Percentiles rank a stretch among this genome's conserved stretches.
These are phyloP conservation scores for Aurelia aurita DNA, from an alignment of 30 jellyfish, hydroid and myxozoan genomes.

Conservation along the genomic window DNA sequence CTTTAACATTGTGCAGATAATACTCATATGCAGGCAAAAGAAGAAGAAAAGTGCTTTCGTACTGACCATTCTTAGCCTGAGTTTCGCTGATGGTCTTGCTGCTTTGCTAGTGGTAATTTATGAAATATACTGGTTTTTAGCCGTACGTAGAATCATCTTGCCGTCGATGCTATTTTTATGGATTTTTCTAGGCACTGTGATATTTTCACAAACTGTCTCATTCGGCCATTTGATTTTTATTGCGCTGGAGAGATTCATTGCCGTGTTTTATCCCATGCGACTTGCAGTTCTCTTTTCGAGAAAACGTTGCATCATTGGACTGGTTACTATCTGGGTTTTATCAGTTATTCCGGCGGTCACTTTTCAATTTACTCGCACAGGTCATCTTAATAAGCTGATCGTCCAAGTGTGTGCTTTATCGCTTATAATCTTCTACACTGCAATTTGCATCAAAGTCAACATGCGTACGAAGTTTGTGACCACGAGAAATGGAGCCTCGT, in stretches of 20 bases:
- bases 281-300: slow-evolving; percentile 16
- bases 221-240: slow-evolving; percentile 18
- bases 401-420: neutral
- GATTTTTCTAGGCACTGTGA: neutral
- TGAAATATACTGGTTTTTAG: slow-evolving; percentile 4
- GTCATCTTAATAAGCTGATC: neutral
- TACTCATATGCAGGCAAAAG: slow-evolving; percentile 9
- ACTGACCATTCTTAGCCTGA: slow-evolving; percentile 25
- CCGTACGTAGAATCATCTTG: neutral
- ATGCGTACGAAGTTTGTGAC: neutral
- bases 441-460: slow-evolving; percentile 20
- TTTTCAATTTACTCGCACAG: neutral
- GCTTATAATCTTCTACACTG: neutral
- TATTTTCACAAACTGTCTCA: slow-evolving; percentile 13
- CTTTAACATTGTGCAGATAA: slow-evolving; percentile 1
- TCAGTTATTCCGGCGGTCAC: neutral
- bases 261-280: slow-evolving; percentile 30
- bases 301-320: neutral
- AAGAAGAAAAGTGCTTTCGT: slow-evolving; percentile 4
- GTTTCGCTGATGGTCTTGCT: slow-evolving; percentile 19
- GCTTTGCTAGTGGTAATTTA: neutral
- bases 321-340: slow-evolving; percentile 11
- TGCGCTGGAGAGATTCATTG: slow-evolving; percentile 31
- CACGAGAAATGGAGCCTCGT: neutral
- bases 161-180: neutral